Conservation (phyloP, 2,113 vertebrate genomes). For the Microtus oregoni region DNA sequence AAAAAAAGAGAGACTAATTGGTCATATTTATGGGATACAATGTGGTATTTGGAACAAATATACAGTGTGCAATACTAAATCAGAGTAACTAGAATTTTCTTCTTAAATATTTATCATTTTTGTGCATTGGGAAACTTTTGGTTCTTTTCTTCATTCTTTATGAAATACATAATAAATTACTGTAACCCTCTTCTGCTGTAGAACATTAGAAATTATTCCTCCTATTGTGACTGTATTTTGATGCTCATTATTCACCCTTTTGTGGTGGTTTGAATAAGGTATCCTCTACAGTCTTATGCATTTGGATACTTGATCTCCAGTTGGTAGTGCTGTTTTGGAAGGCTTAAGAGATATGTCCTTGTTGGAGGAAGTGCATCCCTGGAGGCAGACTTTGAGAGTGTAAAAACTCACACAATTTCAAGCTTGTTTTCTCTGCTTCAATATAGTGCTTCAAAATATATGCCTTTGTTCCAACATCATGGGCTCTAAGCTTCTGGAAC, state of each 20-base stretch:
- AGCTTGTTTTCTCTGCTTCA: neutral
- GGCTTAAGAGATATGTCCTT: neutral
- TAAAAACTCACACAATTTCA: neutral
- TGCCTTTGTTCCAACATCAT: neutral
- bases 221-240: neutral
- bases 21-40: neutral
- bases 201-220: neutral
- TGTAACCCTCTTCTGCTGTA: neutral
- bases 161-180: neutral
- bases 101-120: neutral
- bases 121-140: neutral
- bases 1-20: neutral
- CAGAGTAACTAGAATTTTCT: neutral
- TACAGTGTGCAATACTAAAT: neutral
- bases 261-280: neutral
- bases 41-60: neutral
- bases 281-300: neutral
- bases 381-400: neutral
- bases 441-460: neutral
- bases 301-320: neutral
- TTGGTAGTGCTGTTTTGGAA: neutral
- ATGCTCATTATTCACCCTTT: neutral
- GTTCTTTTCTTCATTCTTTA: neutral
- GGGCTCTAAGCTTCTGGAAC: neutral
- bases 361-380: neutral